Evolutionary conservation across 2,888 invertebrate genomes (phyloP).

Genomic region (Halocaridina rubra): DNA sequence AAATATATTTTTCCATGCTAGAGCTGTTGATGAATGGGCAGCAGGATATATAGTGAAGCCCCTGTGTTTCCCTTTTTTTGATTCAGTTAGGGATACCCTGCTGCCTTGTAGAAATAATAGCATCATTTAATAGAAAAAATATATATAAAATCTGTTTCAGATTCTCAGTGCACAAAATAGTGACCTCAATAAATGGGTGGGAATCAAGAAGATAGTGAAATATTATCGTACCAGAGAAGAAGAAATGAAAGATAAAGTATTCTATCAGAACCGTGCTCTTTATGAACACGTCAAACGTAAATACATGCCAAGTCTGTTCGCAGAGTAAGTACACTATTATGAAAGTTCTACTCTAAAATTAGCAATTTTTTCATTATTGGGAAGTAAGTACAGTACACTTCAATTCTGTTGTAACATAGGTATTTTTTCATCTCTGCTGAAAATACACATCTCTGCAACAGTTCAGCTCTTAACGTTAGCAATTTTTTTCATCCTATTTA

Average conservation of each 20-base stretch:
- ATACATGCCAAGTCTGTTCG: slow-evolving; percentile 82
- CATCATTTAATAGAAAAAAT: neutral
- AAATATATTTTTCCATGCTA: too few relatives aligned
- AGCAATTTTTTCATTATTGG: neutral
- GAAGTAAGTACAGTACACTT: too few relatives aligned
- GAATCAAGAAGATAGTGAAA: slow-evolving; percentile 87
- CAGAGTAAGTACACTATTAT: slow-evolving; percentile 66
- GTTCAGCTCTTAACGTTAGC: too few relatives aligned
- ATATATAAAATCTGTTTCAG: slow-evolving; percentile 71
- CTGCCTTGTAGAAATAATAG: too few relatives aligned
- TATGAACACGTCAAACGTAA: slow-evolving; percentile 82
- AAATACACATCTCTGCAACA: neutral
- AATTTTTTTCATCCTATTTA: too few relatives aligned
- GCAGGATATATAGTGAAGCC: too few relatives aligned
- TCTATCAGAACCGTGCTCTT: slow-evolving; percentile 79
- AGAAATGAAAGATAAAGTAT: slow-evolving; percentile 83
- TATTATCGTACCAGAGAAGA: slow-evolving; percentile 78
- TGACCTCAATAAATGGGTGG: slow-evolving; percentile 95
- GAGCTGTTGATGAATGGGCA: too few relatives aligned
- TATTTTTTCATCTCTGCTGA: neutral
- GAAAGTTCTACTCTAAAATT: neutral
- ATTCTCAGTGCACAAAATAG: slow-evolving; percentile 91
- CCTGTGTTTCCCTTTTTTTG: too few relatives aligned
- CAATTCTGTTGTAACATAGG: neutral
- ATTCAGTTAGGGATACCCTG: too few relatives aligned